These are phyloP conservation scores for Neolamprologus caudopunctatus DNA, from an alignment of 2,113 vertebrate genomes.

Conservation along the genomic window DNA sequence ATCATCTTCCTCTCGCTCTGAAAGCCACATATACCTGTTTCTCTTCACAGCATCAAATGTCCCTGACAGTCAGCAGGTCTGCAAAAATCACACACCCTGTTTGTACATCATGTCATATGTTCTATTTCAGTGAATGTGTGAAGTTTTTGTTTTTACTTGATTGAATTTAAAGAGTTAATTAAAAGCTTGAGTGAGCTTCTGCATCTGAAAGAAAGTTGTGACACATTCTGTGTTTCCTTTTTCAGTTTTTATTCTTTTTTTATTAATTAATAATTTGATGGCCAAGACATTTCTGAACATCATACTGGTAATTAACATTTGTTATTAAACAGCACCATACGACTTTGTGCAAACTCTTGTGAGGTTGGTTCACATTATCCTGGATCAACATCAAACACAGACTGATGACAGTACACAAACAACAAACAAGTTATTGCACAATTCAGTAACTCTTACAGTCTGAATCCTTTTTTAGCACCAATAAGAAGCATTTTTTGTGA, in stretches of 20 bases:
- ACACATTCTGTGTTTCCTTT: not conserved
- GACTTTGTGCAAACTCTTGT: too few species aligned
- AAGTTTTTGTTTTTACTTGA: not conserved
- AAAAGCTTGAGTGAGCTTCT: not conserved
- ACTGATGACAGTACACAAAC: too few species aligned
- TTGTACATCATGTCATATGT: not conserved
- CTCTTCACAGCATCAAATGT: accelerated
- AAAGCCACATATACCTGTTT: not conserved
- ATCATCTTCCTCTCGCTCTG: accelerated
- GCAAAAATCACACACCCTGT: not conserved
- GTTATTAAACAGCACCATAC: too few species aligned
- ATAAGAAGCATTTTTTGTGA: accelerated
- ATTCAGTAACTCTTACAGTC: not conserved
- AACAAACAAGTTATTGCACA: too few species aligned
- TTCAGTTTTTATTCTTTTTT: not conserved
- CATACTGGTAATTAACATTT: not conserved
- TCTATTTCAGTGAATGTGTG: not conserved
- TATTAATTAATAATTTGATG: accelerated
- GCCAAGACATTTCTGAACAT: not conserved
- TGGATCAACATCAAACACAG: too few species aligned
- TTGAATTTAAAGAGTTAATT: not conserved
- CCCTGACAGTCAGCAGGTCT: accelerated
- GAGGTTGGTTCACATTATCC: too few species aligned
- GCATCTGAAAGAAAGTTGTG: not conserved
- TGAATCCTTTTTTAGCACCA: not conserved